Evolutionary conservation across 2,797 vertebrate species (phyloP).

Genomic region (Melanogrammus aeglefinus): DNA sequence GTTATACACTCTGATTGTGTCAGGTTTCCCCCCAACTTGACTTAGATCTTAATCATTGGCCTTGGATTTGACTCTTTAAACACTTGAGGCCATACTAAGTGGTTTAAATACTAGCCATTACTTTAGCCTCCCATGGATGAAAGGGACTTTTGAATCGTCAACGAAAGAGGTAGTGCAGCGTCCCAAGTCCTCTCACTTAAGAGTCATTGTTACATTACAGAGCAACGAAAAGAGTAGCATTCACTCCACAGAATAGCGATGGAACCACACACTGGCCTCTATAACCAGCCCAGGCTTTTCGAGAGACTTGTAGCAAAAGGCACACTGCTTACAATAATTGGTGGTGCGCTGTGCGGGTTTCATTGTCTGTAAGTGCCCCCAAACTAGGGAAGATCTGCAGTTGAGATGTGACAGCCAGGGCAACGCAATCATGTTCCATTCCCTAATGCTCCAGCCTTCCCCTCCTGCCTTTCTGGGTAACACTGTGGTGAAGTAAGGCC

Average conservation of each 20-base stretch:
- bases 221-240: constrained; percentile 55
- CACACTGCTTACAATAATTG: constrained; percentile 30
- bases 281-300: constrained; percentile 61
- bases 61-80: not conserved
- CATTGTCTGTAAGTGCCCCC: constrained; percentile 33
- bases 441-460: constrained; percentile 29
- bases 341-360: constrained; percentile 45
- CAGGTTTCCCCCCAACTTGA: not conserved
- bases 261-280: constrained; percentile 59
- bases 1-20: not conserved
- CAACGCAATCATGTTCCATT: constrained; percentile 47
- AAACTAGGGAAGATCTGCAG: constrained; percentile 39
- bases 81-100: not conserved
- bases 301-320: constrained; percentile 39
- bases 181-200: constrained; percentile 48
- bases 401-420: constrained; percentile 44
- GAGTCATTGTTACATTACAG: constrained; percentile 64
- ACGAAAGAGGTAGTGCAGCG: constrained; percentile 38
- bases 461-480: constrained; percentile 21
- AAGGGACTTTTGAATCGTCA: constrained; percentile 34
- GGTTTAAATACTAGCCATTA: constrained; percentile 8
- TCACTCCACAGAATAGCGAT: constrained; percentile 53
- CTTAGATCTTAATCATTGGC: not conserved
- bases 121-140: constrained; percentile 21
- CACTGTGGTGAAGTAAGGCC: constrained; percentile 6